phyloP scores from a whole-genome alignment of 2,113 vertebrate genomes.

The Poeciliopsis occidentalis region DNA sequence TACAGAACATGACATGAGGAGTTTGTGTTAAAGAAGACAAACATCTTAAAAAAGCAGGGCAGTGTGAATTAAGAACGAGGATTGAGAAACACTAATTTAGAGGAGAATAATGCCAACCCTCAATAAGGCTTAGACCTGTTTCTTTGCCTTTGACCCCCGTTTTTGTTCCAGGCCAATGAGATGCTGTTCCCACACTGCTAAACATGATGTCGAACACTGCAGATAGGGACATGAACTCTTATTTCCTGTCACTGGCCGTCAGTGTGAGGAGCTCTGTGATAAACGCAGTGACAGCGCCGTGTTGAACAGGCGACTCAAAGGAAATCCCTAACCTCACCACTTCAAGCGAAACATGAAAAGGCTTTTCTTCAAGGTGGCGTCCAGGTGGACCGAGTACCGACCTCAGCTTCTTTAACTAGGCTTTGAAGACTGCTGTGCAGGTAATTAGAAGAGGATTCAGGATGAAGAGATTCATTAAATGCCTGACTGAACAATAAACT shows the following conservation, averaged over 20 bases:
- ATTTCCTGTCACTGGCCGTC: conserved; percentile 24
- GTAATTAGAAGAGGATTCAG: conserved; percentile 61
- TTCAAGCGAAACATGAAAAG: neutral
- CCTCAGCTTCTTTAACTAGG: conserved; percentile 32
- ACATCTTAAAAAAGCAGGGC: too few relatives aligned
- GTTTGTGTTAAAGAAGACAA: too few relatives aligned
- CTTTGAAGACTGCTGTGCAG: conserved; percentile 45
- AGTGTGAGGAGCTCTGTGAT: conserved; percentile 13
- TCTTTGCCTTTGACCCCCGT: conserved; percentile 27
- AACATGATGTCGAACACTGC: conserved; percentile 15
- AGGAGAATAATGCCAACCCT: too few relatives aligned
- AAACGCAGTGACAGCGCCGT: conserved; percentile 24
- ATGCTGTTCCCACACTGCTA: conserved; percentile 12
- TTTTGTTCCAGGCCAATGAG: conserved; percentile 30
- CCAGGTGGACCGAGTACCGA: neutral
- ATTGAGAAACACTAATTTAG: too few relatives aligned
- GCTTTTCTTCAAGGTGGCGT: conserved; percentile 9
- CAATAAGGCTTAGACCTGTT: neutral
- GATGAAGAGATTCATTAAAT: conserved; percentile 55
- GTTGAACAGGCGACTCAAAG: conserved; percentile 8
- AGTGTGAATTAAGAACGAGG: too few relatives aligned
- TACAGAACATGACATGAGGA: too few relatives aligned
- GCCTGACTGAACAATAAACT: conserved; percentile 61
- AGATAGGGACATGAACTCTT: conserved; percentile 2
- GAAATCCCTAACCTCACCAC: neutral